Percentiles rank a stretch among this genome's conserved stretches.
These are phyloP conservation scores for Otocyon megalotis DNA, from an alignment of 2,113 vertebrate species.

Conservation along the genomic window DNA sequence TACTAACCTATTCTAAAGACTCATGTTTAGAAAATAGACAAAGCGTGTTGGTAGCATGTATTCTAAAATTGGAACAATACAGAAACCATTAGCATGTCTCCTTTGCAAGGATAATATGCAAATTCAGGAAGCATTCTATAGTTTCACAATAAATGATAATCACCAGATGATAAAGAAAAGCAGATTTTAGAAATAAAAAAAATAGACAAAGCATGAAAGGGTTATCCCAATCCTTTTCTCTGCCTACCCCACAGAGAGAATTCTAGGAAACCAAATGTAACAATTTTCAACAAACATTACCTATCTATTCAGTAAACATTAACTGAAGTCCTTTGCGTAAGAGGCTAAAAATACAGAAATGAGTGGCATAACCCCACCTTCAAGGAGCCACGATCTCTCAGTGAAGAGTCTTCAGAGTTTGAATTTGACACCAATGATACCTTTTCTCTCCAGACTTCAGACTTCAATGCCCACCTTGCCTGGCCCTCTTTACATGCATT, in stretches of 20 bases:
- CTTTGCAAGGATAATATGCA: not conserved
- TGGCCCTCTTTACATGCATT: not conserved
- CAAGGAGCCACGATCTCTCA: not conserved
- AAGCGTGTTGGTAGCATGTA: not conserved
- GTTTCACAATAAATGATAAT: slow-evolving; percentile 23
- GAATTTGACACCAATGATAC: not conserved
- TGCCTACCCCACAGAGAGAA: not conserved
- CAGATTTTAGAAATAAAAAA: not conserved
- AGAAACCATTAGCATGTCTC: not conserved
- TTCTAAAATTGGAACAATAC: not conserved
- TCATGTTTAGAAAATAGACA: not conserved
- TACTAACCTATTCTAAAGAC: not conserved
- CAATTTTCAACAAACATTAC: not conserved
- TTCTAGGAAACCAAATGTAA: not conserved
- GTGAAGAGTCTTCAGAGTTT: not conserved
- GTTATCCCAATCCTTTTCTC: not conserved
- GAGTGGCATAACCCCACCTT: not conserved
- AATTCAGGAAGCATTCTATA: not conserved
- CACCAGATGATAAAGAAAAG: not conserved
- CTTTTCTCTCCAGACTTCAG: slow-evolving; percentile 1
- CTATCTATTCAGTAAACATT: not conserved
- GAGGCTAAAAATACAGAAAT: not conserved
- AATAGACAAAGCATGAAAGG: not conserved
- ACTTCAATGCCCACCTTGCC: not conserved
- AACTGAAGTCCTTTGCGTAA: not conserved